Evolutionary conservation across 2,113 vertebrate species (phyloP), one percentile per base, ranked within the genome.

Genomic region (Delphinapterus leucas): DNA sequence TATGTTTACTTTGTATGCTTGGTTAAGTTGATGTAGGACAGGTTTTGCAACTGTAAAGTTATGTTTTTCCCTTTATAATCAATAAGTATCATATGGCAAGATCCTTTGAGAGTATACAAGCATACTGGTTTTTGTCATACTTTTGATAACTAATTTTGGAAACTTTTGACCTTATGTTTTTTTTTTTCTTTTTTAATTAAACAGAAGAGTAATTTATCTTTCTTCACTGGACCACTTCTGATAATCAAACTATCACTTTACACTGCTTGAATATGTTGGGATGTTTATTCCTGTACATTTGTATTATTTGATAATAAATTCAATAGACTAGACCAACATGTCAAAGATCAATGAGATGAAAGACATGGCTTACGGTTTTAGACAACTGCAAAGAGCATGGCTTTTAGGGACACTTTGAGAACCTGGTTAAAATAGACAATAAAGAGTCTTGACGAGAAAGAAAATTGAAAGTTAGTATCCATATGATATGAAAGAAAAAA

Each of bases 361-460:
- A 2, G 7, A 18, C 71, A 38, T 7, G 61, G 7, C 5, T 63
- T 58, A n/a, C 9, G 3, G 2, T 36, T 73, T 95, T 49, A 92
- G 53, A 90, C 2, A 80, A 4, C 5, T 90, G 1, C 3, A 83
- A 67, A 96, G 4, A 25, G 13, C 1, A 47, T 41, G 8, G 31
- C 25, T 95, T 89, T 77, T 61, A 41, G 26, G 4, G 1, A 68
- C 2, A 97, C 60, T 88, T 84, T 74, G 61, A 88, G 85, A 92
- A 44, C 8, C 18, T 96, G 3, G 5, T 84, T 83, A 70, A 88
- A 83, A 74, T 6, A 60, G 38, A 71, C 11, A 83, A 70, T 87
- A 49, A 90, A 73, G 17, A 93, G 18, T 90, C 61, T 92, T 95
- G n/a, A 96, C 73, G 36, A 95, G 33, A 97, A 88, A 36, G 9